Base-by-base conservation (phyloP, 2,888 invertebrate genomes). In the Dynastes hyllus region DNA sequence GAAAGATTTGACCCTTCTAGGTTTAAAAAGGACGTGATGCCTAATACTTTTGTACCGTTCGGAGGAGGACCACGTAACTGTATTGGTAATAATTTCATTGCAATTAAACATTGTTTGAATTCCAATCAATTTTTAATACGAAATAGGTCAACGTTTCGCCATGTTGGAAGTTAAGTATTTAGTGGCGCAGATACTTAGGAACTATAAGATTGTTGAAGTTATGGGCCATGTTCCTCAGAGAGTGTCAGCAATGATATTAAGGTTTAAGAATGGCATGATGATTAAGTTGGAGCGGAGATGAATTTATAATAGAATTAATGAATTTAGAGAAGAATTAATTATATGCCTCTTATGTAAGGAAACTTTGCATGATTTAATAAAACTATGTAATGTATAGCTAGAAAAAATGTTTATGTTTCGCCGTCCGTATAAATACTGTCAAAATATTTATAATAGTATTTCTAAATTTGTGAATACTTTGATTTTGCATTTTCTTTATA, bases 121-220 rank as follows among this genome's bases (percentile, higher is more conserved):
- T 8, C 8, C 1, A 2, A 45, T 45, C 55, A 3, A 22, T 8
- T 8, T 5, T 11, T 16, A 2, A 16, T 0, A 22, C 5, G 27
- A 55, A 29, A 63, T 32, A 70, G 70, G 70, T 55, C 70, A 53
- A n/a, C 70, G 70, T 32, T 53, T 53, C 13, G 53, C 70, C 2
- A 29, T 53, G 53, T 3, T 70, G n/a, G 51, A 51, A 13, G n/a
- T 53, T 5, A 70, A 70, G 32, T 70, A 53, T 29, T 27, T 53
- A 1, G 13, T 70, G 13, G 40, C 29, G 9, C 51, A 53, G 5
- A 51, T 70, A 53, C 70, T 70, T 1, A 53, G 70, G 29, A 53
- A 32, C 13, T 70, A 53, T n/a, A 45, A 53, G 8, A 53, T 55
- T 13, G 29, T 55, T 32, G n/a, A 22, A 51, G 53, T 53, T n/a